A percentile compares a stretch with the other conserved stretches of the same genome.
Conservation (phyloP, 1,140 invertebrate genomes). For the Battus philenor region DNA sequence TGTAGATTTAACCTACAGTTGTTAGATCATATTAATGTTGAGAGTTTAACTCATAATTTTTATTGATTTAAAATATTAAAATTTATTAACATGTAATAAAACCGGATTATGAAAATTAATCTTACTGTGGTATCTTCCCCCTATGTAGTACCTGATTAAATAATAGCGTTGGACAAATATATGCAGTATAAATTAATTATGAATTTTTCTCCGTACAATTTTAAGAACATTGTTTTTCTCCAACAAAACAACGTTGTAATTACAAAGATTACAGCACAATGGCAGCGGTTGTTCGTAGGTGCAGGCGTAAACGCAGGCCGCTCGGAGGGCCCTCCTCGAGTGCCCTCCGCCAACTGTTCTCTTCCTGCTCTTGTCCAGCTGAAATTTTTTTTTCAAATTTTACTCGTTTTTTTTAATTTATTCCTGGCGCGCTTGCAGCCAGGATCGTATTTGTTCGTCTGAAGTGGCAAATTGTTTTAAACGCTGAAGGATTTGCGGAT, state of each 20-base stretch:
- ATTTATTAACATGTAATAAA: too few species aligned
- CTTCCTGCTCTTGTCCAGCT: slow-evolving; percentile 34
- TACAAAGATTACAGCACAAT: slow-evolving; percentile 11
- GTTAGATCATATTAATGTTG: too few species aligned
- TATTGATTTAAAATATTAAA: too few species aligned
- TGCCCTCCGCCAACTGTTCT: slow-evolving; percentile 55
- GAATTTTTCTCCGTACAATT: too few species aligned
- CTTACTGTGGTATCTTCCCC: too few species aligned
- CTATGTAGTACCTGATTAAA: too few species aligned
- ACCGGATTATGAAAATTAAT: too few species aligned
- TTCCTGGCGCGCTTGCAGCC: slow-evolving; percentile 3
- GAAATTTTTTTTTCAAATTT: slow-evolving; percentile 31
- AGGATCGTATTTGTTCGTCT: slow-evolving; percentile 10
- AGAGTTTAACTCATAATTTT: too few species aligned
- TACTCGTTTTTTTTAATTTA: slow-evolving; percentile 26
- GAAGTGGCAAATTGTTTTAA: slow-evolving; percentile 16
- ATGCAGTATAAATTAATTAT: too few species aligned
- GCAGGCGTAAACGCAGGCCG: slow-evolving; percentile 37
- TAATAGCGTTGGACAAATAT: too few species aligned
- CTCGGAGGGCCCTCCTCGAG: slow-evolving; percentile 42
- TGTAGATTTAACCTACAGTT: background rate
- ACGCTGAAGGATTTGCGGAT: background rate
- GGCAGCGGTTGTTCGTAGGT: slow-evolving; percentile 3
- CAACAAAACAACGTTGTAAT: background rate
- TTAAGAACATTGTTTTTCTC: too few species aligned